Percentiles rank a stretch among this genome's conserved stretches.
Conservation (phyloP, 2,797 vertebrate species). For the Silurus aristotelis region DNA sequence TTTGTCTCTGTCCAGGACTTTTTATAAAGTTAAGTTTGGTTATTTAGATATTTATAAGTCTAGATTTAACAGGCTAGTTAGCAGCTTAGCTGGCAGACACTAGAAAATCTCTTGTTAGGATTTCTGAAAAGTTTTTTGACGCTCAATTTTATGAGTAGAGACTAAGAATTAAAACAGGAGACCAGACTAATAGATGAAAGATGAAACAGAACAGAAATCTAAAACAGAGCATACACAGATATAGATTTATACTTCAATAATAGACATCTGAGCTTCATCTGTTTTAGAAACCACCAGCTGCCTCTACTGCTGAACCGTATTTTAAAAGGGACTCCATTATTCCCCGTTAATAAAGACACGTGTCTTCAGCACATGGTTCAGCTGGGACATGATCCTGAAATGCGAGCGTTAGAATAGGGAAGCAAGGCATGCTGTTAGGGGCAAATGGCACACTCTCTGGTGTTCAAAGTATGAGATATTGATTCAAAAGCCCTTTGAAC, state of each 20-base stretch:
- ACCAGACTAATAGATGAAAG: not conserved
- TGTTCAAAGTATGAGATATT: slow-evolving; percentile 24
- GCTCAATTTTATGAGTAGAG: not conserved
- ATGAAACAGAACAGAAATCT: not conserved
- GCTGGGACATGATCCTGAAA: slow-evolving; percentile 6
- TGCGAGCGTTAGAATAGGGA: not conserved
- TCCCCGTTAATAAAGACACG: not conserved
- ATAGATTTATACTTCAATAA: not conserved
- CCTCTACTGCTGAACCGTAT: not conserved
- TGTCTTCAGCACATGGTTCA: slow-evolving; percentile 6
- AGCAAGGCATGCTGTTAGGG: slow-evolving; percentile 16
- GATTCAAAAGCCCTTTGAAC: slow-evolving; percentile 31
- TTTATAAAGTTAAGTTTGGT: not conserved
- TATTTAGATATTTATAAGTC: not conserved
- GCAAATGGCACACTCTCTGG: slow-evolving; percentile 8
- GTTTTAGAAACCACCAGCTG: not conserved
- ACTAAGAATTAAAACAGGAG: not conserved
- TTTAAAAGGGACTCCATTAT: not conserved
- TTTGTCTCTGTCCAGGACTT: not conserved
- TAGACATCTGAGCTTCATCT: not conserved
- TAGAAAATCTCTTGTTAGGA: not conserved
- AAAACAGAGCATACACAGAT: not conserved
- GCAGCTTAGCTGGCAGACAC: not conserved
- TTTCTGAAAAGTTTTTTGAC: not conserved
- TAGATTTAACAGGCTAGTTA: not conserved